phyloP scores from a whole-genome alignment of 2,797 vertebrate species.

The Eurystomus glaucurus region DNA sequence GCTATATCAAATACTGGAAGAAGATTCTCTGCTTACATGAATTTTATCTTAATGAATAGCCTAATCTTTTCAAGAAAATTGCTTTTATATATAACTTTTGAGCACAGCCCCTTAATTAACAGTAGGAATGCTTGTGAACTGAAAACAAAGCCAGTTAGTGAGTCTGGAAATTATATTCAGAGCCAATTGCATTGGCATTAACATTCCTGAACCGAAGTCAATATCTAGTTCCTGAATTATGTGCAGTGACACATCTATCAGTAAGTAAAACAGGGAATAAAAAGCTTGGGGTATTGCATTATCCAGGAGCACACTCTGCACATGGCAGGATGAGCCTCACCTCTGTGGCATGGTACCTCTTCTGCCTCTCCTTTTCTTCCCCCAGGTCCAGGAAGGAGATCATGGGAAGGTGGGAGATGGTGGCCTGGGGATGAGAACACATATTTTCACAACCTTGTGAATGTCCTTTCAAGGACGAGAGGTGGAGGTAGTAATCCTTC shows the following conservation, averaged over 20 bases:
- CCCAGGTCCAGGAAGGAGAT: not conserved
- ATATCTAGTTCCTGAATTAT: not conserved
- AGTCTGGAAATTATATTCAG: conserved; percentile 14
- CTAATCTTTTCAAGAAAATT: not conserved
- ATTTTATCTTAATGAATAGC: conserved; percentile 7
- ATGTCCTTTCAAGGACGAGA: not conserved
- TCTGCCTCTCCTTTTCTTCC: not conserved
- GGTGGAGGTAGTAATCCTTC: not conserved
- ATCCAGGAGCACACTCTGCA: not conserved
- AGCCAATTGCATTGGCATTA: not conserved
- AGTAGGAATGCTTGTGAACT: not conserved
- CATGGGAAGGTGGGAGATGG: accelerated
- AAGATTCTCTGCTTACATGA: not conserved
- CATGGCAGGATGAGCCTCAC: accelerated
- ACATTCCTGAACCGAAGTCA: not conserved
- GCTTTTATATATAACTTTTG: not conserved
- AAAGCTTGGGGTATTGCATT: not conserved
- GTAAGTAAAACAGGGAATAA: not conserved
- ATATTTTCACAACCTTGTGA: not conserved
- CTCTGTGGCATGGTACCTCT: accelerated
- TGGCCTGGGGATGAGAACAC: not conserved
- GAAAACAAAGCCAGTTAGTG: conserved; percentile 9
- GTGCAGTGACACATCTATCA: not conserved
- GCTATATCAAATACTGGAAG: not conserved
- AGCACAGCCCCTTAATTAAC: conserved; percentile 5